Conservation (phyloP, 2,113 vertebrate genomes). For the Numida meleagris region DNA sequence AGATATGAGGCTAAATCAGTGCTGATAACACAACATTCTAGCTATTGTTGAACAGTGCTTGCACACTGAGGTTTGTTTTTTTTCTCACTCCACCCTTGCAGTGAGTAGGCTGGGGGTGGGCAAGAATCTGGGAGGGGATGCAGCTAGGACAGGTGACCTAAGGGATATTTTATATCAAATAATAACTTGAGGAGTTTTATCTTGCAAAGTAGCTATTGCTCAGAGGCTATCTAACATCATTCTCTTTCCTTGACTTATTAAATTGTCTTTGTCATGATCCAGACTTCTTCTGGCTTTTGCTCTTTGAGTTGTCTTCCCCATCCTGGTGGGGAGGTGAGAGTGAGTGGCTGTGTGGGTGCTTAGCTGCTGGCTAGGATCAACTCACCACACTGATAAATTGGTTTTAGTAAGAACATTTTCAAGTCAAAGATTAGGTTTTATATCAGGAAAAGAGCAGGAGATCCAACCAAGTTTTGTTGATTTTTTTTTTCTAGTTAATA, state of each 20-base stretch:
- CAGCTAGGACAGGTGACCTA: neutral
- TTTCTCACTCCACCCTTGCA: neutral
- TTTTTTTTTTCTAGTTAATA: neutral
- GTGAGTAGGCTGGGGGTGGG: fast-evolving
- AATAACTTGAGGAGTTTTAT: neutral
- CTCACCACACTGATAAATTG: neutral
- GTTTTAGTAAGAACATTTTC: neutral
- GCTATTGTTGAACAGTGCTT: neutral
- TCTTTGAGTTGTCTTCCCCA: neutral
- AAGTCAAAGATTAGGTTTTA: neutral
- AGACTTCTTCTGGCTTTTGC: neutral
- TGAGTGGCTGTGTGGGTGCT: neutral
- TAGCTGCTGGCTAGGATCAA: neutral
- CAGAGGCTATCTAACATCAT: neutral
- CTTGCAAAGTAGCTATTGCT: neutral
- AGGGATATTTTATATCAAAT: neutral
- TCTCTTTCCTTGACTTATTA: neutral
- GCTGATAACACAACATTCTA: neutral
- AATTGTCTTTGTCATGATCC: neutral
- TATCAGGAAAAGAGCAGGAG: neutral
- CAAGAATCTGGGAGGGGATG: neutral
- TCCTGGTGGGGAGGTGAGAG: neutral
- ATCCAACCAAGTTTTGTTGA: neutral
- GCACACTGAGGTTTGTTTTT: neutral
- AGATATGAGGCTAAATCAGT: neutral